Evolutionary conservation across 2,113 vertebrate species (phyloP).

Genomic region (Platichthys flesus): DNA sequence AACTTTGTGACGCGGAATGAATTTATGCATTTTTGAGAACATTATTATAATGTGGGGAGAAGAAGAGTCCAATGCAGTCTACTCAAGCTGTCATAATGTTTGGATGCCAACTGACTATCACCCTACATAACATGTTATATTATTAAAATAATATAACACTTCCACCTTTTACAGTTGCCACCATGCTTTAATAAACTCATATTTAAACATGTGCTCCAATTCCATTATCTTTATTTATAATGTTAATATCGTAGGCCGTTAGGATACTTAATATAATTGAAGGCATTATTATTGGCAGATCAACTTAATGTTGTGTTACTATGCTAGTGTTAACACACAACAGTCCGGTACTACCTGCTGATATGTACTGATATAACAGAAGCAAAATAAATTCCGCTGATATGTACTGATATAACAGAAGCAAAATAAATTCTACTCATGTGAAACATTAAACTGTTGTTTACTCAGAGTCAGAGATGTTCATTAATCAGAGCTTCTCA

Average conservation of each 20-base stretch:
- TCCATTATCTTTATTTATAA: not conserved
- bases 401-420: too few relatives aligned
- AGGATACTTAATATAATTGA: too few relatives aligned
- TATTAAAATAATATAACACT: not conserved
- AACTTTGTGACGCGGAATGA: not conserved
- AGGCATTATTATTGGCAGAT: too few relatives aligned
- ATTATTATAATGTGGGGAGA: not conserved
- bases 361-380: too few relatives aligned
- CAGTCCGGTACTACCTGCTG: too few relatives aligned
- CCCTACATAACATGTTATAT: not conserved
- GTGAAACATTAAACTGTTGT: too few relatives aligned
- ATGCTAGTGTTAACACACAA: too few relatives aligned
- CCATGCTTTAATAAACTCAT: constrained; percentile 9
- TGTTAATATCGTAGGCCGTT: not conserved
- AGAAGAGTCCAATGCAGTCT: not conserved
- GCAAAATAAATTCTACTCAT: too few relatives aligned
- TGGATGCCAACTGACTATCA: not conserved
- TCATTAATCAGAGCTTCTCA: too few relatives aligned
- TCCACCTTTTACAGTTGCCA: not conserved
- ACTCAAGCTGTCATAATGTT: not conserved
- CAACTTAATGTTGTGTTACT: too few relatives aligned
- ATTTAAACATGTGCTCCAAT: not conserved
- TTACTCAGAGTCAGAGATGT: too few relatives aligned
- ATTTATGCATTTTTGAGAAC: constrained; percentile 5
- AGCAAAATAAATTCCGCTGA: too few relatives aligned